Percentiles rank a stretch among this genome's conserved stretches.
Conservation (phyloP, 2,113 vertebrate genomes). For the Thymallus thymallus region DNA sequence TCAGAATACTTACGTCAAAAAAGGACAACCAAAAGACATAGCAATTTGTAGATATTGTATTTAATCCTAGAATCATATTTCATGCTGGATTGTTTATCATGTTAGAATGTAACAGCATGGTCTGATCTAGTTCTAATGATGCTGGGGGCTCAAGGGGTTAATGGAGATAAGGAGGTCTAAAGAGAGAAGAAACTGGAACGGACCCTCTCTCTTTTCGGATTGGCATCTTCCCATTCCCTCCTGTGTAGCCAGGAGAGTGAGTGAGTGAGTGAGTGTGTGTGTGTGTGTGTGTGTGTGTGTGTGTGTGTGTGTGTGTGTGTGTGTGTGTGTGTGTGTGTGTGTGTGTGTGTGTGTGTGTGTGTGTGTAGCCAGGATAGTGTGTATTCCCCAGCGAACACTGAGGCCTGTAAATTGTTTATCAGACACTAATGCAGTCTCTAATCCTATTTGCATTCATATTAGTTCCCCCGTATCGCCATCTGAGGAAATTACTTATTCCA, state of each 20-base stretch:
- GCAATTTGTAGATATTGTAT: no score
- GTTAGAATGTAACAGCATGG: slow-evolving; percentile 3
- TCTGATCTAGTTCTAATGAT: not conserved
- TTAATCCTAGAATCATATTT: no score
- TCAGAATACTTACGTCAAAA: not conserved
- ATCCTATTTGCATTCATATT: slow-evolving; percentile 98
- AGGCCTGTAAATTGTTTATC: slow-evolving; percentile 87
- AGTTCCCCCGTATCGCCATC: slow-evolving; percentile 83
- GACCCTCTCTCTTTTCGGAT: slow-evolving; percentile 10
- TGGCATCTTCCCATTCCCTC: slow-evolving; percentile 30
- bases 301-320: no score
- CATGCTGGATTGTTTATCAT: not conserved
- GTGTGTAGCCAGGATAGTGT: slow-evolving; percentile 4
- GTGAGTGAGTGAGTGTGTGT: no score
- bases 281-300: no score
- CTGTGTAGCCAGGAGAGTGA: no score
- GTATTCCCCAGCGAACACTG: slow-evolving; percentile 72
- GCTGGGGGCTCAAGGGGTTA: slow-evolving; percentile 28
- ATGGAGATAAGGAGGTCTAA: slow-evolving; percentile 24
- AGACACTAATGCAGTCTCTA: slow-evolving; percentile 84
- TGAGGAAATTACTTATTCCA: slow-evolving; percentile 85
- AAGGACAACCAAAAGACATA: not conserved
- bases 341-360: no score
- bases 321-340: no score
- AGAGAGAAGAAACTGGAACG: not conserved